Conservation (phyloP, 2,888 invertebrate species). For the Phanerotoma sp. region DNA sequence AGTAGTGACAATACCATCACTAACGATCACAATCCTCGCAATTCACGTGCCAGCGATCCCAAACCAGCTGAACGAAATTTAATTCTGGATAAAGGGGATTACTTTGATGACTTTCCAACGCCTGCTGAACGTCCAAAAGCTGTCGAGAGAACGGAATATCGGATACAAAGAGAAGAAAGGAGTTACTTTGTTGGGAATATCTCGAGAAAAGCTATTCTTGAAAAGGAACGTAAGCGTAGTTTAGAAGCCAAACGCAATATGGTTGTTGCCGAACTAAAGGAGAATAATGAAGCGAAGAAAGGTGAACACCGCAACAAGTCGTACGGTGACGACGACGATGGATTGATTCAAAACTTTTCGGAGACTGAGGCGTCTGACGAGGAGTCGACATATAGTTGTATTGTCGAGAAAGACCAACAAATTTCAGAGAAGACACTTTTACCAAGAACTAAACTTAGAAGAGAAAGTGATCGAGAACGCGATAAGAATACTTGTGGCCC, state of each 20-base stretch:
- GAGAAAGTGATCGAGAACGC: constrained; percentile 58
- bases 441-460: constrained; percentile 71
- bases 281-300: constrained; percentile 51
- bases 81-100: constrained; percentile 47
- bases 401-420: constrained; percentile 77
- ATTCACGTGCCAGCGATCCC: constrained; percentile 43
- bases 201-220: constrained; percentile 54
- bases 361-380: constrained; percentile 56
- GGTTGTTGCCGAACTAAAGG: constrained; percentile 53
- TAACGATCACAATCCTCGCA: constrained; percentile 39
- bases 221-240: constrained; percentile 54
- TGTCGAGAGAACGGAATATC: constrained; percentile 46
- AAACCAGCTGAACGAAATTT: constrained; percentile 53
- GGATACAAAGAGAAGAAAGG: constrained; percentile 44
- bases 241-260: constrained; percentile 53
- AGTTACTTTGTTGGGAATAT: constrained; percentile 53
- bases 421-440: constrained; percentile 59
- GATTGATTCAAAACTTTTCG: constrained; percentile 48
- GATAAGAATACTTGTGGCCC: constrained; percentile 75
- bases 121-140: constrained; percentile 53
- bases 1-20: constrained; percentile 50
- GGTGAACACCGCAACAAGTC: constrained; percentile 46
- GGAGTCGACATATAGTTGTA: constrained; percentile 64
- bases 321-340: constrained; percentile 49
- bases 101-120: constrained; percentile 52